These are phyloP conservation scores for Pachymerium ferrugineum DNA, from an alignment of 2,888 invertebrate species.

Conservation along the genomic window DNA sequence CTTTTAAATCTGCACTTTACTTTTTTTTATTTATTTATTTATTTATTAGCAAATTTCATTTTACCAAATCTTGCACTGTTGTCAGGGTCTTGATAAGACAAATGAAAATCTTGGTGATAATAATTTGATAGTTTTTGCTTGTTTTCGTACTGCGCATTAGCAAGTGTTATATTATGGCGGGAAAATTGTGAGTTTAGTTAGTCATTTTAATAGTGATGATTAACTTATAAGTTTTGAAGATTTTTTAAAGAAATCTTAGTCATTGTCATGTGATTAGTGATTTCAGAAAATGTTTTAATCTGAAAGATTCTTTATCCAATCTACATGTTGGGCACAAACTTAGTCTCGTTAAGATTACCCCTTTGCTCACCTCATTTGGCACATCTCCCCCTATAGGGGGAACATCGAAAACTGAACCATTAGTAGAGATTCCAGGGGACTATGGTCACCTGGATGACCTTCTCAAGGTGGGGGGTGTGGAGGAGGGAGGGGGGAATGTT, in stretches of 20 bases:
- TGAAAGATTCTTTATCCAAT: too few relatives aligned
- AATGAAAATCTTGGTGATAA: not conserved
- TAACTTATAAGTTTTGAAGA: too few relatives aligned
- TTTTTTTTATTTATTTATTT: not conserved
- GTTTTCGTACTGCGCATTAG: not conserved
- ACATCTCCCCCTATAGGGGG: too few relatives aligned
- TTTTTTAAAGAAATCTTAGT: too few relatives aligned
- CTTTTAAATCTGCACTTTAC: not conserved
- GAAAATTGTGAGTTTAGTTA: not conserved
- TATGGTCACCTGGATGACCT: conserved; percentile 27
- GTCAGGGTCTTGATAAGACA: not conserved
- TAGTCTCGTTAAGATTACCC: not conserved
- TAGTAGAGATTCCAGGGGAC: not conserved
- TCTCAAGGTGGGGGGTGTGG: conserved; percentile 25
- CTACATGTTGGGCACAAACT: too few relatives aligned
- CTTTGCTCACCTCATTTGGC: not conserved
- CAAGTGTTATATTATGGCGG: not conserved
- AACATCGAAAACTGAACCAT: not conserved
- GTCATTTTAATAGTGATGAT: too few relatives aligned
- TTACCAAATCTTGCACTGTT: not conserved
- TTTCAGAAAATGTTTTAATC: too few relatives aligned
- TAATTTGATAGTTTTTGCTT: not conserved
- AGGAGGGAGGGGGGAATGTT: too few relatives aligned
- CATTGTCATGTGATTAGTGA: too few relatives aligned
- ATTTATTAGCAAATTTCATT: not conserved